A percentile compares a stretch with the other conserved stretches of the same genome.
Conservation (phyloP, 2,888 invertebrate species). For the Steromphala cineraria region DNA sequence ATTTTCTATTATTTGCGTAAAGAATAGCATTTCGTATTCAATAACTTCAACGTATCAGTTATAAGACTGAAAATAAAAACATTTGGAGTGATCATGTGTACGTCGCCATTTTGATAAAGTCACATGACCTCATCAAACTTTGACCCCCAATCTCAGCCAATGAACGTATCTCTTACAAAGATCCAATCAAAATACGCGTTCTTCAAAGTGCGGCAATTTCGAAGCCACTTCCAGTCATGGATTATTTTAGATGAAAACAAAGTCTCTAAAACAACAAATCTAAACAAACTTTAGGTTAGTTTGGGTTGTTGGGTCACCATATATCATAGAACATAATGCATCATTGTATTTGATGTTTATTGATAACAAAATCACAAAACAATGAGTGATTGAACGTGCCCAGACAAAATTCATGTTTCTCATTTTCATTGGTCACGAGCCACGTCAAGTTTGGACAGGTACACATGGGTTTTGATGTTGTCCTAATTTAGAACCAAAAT, state of each 20-base stretch:
- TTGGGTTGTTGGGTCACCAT: too few species aligned
- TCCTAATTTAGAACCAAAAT: neutral
- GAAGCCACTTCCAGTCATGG: conserved; percentile 12
- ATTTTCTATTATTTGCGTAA: neutral
- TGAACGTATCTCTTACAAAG: neutral
- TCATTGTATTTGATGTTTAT: too few species aligned
- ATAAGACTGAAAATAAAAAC: neutral
- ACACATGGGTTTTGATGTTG: neutral
- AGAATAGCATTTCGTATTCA: neutral
- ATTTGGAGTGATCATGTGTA: conserved; percentile 20
- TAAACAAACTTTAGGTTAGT: too few species aligned
- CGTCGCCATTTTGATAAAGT: conserved; percentile 41
- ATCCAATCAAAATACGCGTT: conserved; percentile 23
- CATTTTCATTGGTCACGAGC: neutral
- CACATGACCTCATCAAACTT: conserved; percentile 31
- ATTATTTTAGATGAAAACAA: neutral
- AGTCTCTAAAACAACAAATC: too few species aligned
- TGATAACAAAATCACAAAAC: neutral
- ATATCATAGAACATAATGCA: too few species aligned
- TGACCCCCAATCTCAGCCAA: conserved; percentile 16
- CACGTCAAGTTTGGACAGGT: conserved; percentile 12
- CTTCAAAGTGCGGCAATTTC: conserved; percentile 31
- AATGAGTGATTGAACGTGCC: neutral
- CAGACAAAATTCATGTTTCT: neutral
- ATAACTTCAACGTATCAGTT: neutral